Conservation (phyloP, 2,113 vertebrate genomes). For the Strigops habroptila region DNA sequence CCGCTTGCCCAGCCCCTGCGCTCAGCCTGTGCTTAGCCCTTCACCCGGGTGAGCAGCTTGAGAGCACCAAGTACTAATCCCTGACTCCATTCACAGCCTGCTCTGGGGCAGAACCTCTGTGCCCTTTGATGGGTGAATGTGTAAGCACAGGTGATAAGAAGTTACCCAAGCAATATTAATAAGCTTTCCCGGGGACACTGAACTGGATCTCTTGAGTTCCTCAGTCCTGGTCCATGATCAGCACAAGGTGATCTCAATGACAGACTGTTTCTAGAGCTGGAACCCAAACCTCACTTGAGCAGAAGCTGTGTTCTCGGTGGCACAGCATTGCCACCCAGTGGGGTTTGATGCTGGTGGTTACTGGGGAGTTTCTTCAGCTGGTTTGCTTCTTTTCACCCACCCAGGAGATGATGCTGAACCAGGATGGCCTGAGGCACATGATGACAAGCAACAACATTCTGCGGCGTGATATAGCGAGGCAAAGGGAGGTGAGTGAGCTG, state of each 20-base stretch:
- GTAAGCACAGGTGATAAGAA: neutral
- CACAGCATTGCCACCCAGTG: neutral
- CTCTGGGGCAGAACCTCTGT: neutral
- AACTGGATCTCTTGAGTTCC: neutral
- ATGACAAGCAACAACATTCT: neutral
- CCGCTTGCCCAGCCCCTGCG: neutral
- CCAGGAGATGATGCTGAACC: conserved; percentile 2
- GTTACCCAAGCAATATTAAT: neutral
- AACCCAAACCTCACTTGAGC: neutral
- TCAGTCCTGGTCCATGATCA: neutral
- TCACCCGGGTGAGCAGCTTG: neutral
- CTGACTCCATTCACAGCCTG: neutral
- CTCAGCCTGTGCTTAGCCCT: neutral
- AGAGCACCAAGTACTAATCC: neutral
- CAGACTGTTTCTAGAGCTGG: neutral
- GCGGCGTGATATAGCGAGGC: neutral
- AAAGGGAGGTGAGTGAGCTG: conserved; percentile 26
- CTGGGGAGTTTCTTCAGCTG: neutral
- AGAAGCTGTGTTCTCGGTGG: neutral
- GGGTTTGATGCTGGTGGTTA: neutral
- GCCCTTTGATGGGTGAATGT: neutral
- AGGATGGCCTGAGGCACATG: conserved; percentile 20
- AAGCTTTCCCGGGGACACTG: neutral
- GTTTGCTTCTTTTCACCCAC: neutral
- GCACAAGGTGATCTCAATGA: neutral